Percentiles rank a stretch among this genome's conserved stretches.
These are phyloP conservation scores for Scolopax mira DNA, from an alignment of 2,113 vertebrate genomes.

Conservation along the genomic window DNA sequence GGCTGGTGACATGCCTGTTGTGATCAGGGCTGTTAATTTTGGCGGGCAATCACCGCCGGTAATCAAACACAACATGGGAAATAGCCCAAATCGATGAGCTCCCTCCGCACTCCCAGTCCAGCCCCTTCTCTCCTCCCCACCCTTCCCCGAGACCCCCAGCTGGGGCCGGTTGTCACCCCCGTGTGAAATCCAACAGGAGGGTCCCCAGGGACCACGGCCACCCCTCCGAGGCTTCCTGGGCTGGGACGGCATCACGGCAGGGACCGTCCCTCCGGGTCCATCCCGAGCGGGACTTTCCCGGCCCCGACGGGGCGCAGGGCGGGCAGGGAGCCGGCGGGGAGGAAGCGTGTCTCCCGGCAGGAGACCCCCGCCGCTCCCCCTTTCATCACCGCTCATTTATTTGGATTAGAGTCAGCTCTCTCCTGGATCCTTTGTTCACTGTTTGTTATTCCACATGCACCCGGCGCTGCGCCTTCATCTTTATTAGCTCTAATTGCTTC, in stretches of 20 bases:
- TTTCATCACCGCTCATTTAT: constrained; percentile 51
- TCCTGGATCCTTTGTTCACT: constrained; percentile 70
- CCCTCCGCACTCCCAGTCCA: neutral
- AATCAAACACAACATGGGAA: neutral
- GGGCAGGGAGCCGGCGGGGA: constrained; percentile 9
- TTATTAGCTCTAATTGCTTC: constrained; percentile 86
- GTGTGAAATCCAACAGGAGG: neutral
- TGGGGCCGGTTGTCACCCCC: neutral
- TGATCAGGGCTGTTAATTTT: neutral
- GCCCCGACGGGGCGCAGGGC: neutral
- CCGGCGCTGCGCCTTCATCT: constrained; percentile 74
- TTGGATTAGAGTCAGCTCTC: constrained; percentile 72
- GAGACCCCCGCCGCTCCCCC: constrained; percentile 33
- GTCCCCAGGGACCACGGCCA: neutral
- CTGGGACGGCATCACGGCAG: neutral
- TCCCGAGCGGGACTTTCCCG: neutral
- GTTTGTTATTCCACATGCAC: constrained; percentile 76
- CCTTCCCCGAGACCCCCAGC: neutral
- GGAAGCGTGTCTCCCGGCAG: constrained; percentile 57
- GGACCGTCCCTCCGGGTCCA: neutral
- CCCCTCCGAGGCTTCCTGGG: neutral
- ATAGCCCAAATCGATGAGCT: accelerated
- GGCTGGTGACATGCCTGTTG: neutral
- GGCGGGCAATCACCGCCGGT: neutral
- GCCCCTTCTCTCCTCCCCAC: neutral